A percentile compares a stretch with the other conserved stretches of the same genome.
These are phyloP conservation scores for Molanna angustata DNA, from an alignment of 2,888 invertebrate species.

Conservation along the genomic window DNA sequence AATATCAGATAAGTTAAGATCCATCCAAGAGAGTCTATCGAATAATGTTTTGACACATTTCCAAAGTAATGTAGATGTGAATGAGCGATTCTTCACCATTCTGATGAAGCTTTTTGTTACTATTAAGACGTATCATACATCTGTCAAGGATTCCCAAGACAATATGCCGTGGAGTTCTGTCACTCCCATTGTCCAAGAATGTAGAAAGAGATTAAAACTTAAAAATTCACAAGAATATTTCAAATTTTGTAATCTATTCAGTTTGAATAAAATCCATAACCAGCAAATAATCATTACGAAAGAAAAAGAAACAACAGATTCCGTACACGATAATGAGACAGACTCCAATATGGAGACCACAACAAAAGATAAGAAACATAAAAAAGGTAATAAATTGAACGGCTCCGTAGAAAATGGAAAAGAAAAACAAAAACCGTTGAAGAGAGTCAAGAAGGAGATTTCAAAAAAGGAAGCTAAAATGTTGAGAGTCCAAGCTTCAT, in stretches of 20 bases:
- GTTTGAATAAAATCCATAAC: slow-evolving; percentile 41
- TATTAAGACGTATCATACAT: slow-evolving; percentile 50
- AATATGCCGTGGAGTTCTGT: slow-evolving; percentile 44
- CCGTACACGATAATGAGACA: slow-evolving; percentile 31
- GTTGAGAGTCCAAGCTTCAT: slow-evolving; percentile 45
- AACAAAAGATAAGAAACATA: slow-evolving; percentile 27
- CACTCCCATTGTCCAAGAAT: slow-evolving; percentile 40
- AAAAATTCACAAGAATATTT: slow-evolving; percentile 48
- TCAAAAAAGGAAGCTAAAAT: slow-evolving; percentile 49
- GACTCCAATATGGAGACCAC: slow-evolving; percentile 33
- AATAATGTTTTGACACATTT: slow-evolving; percentile 45
- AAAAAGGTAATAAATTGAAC: slow-evolving; percentile 14
- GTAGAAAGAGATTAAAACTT: slow-evolving; percentile 41
- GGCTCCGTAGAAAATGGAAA: slow-evolving; percentile 16
- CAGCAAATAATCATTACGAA: slow-evolving; percentile 36
- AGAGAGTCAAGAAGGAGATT: slow-evolving; percentile 37
- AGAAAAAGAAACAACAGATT: slow-evolving; percentile 27
- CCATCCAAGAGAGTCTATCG: slow-evolving; percentile 51
- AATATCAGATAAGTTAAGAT: slow-evolving; percentile 41
- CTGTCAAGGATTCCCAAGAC: slow-evolving; percentile 35
- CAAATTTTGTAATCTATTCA: slow-evolving; percentile 44
- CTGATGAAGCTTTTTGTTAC: slow-evolving; percentile 55
- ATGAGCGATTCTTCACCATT: slow-evolving; percentile 57
- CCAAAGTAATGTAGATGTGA: slow-evolving; percentile 43
- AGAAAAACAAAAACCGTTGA: slow-evolving; percentile 21